These are phyloP conservation scores for Rhineura floridana DNA, from an alignment of 2,113 vertebrate species.

Conservation along the genomic window DNA sequence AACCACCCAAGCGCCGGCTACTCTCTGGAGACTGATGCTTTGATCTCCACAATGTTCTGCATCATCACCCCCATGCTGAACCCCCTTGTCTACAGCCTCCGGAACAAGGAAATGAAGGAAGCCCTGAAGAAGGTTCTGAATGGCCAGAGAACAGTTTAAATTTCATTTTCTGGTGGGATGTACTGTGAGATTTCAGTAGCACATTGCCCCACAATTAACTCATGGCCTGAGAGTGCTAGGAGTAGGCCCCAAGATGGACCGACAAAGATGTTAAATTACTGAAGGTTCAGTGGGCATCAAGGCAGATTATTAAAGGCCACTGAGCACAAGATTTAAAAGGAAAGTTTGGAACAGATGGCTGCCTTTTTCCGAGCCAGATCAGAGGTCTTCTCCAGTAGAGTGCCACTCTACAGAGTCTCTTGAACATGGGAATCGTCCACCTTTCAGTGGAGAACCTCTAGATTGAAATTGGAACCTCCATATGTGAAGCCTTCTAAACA, in stretches of 20 bases:
- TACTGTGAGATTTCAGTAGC: no score
- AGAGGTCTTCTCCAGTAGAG: no score
- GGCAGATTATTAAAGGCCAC: background rate
- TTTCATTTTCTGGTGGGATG: background rate
- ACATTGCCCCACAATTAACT: background rate
- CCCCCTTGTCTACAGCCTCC: conserved; percentile 24
- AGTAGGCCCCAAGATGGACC: background rate
- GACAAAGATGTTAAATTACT: background rate
- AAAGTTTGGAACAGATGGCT: no score
- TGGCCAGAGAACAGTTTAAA: background rate
- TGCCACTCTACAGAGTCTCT: no score
- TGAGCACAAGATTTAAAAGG: no score
- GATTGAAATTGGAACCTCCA: no score
- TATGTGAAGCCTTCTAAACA: no score
- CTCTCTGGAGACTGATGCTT: background rate
- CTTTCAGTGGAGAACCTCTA: no score
- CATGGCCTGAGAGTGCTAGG: background rate
- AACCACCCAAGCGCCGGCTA: background rate
- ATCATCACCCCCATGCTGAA: background rate
- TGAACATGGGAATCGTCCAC: no score
- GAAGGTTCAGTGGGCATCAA: background rate
- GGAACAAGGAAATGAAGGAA: conserved; percentile 5
- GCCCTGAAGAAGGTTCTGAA: background rate
- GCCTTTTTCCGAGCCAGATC: no score
- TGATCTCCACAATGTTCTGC: background rate